Base-by-base conservation (phyloP, 2,113 vertebrate species). In the Collichthys lucidus region DNA sequence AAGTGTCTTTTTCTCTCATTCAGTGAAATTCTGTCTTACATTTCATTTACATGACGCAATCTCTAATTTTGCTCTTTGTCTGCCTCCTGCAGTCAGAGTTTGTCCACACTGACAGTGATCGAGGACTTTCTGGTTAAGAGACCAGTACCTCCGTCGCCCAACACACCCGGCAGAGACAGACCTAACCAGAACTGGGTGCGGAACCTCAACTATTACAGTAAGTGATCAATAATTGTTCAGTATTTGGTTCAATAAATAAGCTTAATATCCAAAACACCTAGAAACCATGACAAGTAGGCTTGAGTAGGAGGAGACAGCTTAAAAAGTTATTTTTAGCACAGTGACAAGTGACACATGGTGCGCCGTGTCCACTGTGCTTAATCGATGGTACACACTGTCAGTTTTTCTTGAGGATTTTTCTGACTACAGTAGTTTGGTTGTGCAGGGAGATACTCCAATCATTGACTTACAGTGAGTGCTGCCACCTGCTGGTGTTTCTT, bases 151-250 rank as follows among this genome's bases (percentile, higher is more conserved):
- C 69, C 80, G 0, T 91, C 91, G 0, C 94, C 87, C 76, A 89
- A 90, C 52, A 87, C 88, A 1, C 29, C 82, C 55, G 92, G 90
- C 81, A 90, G 92, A 42, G 96, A 96, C 62, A 93, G 85, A 40
- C 85, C 94, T 61, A 96, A 95, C 86, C 83, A 94, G 91, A 97
- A 95, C 89, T 99, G 98, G 98, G 90, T 97, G 80, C 96, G 97
- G 88, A 98, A 98, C 79, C 66, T 96, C 93, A 97, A 95, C 95
- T 99, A 99, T 90, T 99, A 97, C 95, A 94, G 98, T 99, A 88
- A 96, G 97, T 95, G 26, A 15, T 42, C 16, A 17, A 16, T 55
- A 19, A 19, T 26, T 11, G 1, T 64, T 75, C 15, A 49, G 49
- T 56, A 20, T 63, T 53, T 20, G 20, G 20, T 42, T 40, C 9